phyloP scores from a whole-genome alignment of 1,140 invertebrate genomes.

The Heliothis subflexa region DNA sequence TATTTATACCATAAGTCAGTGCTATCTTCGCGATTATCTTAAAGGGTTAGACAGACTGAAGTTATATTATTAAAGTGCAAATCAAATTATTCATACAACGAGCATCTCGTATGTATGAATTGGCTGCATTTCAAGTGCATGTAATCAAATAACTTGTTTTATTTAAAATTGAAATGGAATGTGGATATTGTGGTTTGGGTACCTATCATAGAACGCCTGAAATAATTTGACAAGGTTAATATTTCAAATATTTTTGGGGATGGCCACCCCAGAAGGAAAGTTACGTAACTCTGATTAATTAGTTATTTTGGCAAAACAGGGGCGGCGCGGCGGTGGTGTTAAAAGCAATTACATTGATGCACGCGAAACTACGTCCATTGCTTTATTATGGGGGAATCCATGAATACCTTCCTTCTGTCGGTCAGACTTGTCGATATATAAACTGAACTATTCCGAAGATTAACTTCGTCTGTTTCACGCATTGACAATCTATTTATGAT shows the following conservation, averaged over 20 bases:
- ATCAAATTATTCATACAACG: constrained; percentile 34
- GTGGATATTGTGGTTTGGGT: background rate
- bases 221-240: constrained; percentile 10
- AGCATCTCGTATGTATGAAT: constrained; percentile 14
- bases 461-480: too few species aligned
- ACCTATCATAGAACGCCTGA: background rate
- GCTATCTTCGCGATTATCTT: constrained; percentile 20
- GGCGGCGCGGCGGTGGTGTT: constrained; percentile 35
- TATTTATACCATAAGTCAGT: constrained; percentile 48
- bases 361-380: constrained; percentile 31
- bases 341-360: constrained; percentile 51
- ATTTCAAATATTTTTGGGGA: constrained; percentile 33
- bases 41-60: constrained; percentile 15
- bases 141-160: constrained; percentile 17
- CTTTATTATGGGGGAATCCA: background rate
- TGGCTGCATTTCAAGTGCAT: constrained; percentile 30
- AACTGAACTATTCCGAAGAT: background rate
- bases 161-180: constrained; percentile 13
- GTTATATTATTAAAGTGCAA: constrained; percentile 36
- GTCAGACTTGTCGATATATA: background rate
- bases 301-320: constrained; percentile 51
- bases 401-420: constrained; percentile 14
- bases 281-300: constrained; percentile 52
- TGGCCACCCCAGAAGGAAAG: constrained; percentile 43
- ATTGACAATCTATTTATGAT: too few species aligned